Percentiles rank a stretch among this genome's conserved stretches.
These are phyloP conservation scores for Aporrectodea caliginosa DNA, from an alignment of 1,140 invertebrate genomes.

Conservation along the genomic window DNA sequence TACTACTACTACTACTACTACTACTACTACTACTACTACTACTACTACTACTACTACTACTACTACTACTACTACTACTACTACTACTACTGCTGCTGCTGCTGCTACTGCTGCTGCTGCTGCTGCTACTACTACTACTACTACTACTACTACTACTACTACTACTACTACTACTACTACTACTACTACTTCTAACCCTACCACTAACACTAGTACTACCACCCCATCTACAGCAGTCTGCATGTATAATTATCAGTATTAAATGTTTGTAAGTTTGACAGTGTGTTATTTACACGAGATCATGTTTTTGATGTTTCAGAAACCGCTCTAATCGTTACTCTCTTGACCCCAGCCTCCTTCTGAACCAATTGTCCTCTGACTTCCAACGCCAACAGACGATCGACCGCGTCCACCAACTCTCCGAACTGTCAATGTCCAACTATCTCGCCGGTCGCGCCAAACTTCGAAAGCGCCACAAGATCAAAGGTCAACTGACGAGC, in stretches of 20 bases:
- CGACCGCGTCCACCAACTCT: background rate
- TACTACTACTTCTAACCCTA: background rate
- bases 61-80: background rate
- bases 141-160: constrained; percentile 1
- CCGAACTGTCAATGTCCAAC: background rate
- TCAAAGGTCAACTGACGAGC: background rate
- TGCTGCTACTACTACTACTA: background rate
- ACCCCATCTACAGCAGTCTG: too few species aligned
- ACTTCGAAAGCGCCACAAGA: background rate
- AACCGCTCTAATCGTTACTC: too few species aligned
- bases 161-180: background rate
- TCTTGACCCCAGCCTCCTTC: too few species aligned
- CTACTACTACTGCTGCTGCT: background rate
- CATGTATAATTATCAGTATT: too few species aligned
- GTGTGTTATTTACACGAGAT: too few species aligned
- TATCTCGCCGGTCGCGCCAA: background rate
- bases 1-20: background rate
- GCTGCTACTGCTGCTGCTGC: constrained; percentile 1
- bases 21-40: background rate
- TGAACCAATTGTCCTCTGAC: too few species aligned
- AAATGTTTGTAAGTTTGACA: too few species aligned
- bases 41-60: background rate
- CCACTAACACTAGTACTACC: background rate
- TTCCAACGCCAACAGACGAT: background rate
- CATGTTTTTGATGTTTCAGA: too few species aligned